Base-by-base conservation (phyloP, 2,113 vertebrate genomes). In the Cephalopholis sonnerati region DNA sequence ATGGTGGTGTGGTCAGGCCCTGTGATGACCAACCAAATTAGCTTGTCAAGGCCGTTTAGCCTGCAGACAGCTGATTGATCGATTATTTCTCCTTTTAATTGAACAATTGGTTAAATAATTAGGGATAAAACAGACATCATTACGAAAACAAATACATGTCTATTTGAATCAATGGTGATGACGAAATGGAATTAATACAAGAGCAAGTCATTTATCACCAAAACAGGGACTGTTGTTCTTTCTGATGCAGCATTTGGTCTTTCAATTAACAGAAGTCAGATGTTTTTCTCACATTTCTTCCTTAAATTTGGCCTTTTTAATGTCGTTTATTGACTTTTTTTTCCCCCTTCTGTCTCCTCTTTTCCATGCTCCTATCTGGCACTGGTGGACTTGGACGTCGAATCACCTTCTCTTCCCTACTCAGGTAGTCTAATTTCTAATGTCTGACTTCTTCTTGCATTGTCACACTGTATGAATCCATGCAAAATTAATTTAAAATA, bases 11-110 rank as follows among this genome's bases (percentile, higher is more conserved):
- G 85, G 85, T 89, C 85, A 65, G 73, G 73, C 82, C 88, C 85
- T 69, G 79, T 78, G 64, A 89, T 77, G 83, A 87, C 85, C 77
- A 57, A 67, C 89, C 75, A 89, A 88, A 91, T 87, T 46, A 82
- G 81, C 29, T 78, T 83, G 86, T 91, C 87, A 25, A n/a, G 77
- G 72, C 74, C 25, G 77, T 83, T 92, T 89, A 87, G 71, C 54
- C 67, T 1, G n/a, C 27, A 24, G 87, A 68, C 70, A 44, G 78
- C 39, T 78, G 91, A 90, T 72, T 91, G 91, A 90, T 85, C 18
- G 57, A 84, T 88, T 81, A 85, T 88, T 92, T 89, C 58, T 68
- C 62, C 70, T 48, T 85, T 85, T 57, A 79, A 83, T 80, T 57
- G 12, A 73, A 62, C 46, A 32, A 82, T 70, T 75, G 63, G 41